phyloP scores from a whole-genome alignment of 2,888 invertebrate species.

The Podotricha telesiphe region DNA sequence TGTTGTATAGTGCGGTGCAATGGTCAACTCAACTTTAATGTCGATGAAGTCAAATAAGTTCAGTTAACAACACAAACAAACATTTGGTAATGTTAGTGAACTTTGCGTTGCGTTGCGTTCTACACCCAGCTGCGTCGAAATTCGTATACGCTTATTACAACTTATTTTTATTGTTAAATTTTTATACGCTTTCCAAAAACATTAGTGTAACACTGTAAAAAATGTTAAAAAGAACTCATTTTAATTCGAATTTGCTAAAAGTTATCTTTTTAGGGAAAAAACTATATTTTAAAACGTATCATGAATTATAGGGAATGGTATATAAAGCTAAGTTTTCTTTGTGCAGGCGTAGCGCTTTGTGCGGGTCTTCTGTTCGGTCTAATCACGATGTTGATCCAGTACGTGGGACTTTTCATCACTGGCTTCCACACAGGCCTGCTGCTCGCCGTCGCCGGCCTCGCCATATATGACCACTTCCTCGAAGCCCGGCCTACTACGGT shows the following conservation, averaged over 20 bases:
- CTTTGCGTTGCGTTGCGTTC: too few relatives aligned
- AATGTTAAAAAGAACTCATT: too few relatives aligned
- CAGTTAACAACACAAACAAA: not conserved
- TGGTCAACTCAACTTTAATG: not conserved
- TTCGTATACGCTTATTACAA: too few relatives aligned
- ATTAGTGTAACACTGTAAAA: too few relatives aligned
- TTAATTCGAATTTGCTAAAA: too few relatives aligned
- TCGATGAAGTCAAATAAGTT: not conserved
- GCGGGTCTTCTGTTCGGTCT: constrained; percentile 90
- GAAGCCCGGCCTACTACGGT: constrained; percentile 83
- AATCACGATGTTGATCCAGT: constrained; percentile 92
- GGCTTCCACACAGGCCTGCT: constrained; percentile 90
- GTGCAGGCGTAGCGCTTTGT: constrained; percentile 86
- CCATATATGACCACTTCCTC: constrained; percentile 85
- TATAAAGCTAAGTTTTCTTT: not conserved
- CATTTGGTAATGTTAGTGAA: too few relatives aligned
- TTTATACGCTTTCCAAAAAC: too few relatives aligned
- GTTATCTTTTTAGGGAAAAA: too few relatives aligned
- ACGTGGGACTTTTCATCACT: constrained; percentile 91
- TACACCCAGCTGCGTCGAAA: too few relatives aligned
- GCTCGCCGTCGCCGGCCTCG: constrained; percentile 83
- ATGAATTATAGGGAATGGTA: too few relatives aligned
- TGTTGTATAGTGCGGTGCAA: not conserved
- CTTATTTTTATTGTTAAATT: too few relatives aligned
- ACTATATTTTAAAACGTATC: too few relatives aligned